Evolutionary conservation across 2,888 invertebrate genomes (phyloP), one percentile per base, ranked within the genome.

Genomic region (Papilio demoleus): DNA sequence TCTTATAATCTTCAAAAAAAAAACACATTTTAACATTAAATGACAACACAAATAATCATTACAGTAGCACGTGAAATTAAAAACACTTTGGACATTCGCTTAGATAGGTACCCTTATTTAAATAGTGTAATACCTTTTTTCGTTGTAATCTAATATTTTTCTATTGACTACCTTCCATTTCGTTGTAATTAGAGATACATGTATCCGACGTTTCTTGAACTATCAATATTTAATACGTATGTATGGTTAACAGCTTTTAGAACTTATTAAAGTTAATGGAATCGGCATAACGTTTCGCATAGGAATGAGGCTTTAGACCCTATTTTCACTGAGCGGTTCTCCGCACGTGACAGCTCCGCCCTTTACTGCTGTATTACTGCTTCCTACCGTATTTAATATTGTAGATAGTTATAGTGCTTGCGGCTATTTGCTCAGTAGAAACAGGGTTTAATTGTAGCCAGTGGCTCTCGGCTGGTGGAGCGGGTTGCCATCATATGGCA

Each of bases 201-300:
- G 40, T 12, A 31, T 63, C 11, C 1, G 34, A 67, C 34, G 58
- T 56, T 58, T 63, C 63, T 56, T 14, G 60, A 68, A 68, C 68
- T 42, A 63, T 68, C 47, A 68, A 68, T 59, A 59, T 65, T 65
- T 59, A 59, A 47, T 65, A 59, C 27, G 38, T 34, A 53, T 60
- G 64, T 50, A 60, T 42, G 50, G 50, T 68, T 50, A 65, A 68
- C 59, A 60, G 68, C 64, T 68, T 60, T 61, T 38, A 65, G 60
- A 68, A 68, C 65, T 65, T 68, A 68, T 68, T 53, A 68, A 68
- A 60, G 60, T 65, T 68, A 70, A 70, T 70, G 62, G 65, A 70
- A 65, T 61, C 61, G 56, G 45, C 36, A 65, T 62, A 65, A 56
- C 58, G 53, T 70, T 62, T 11, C 65, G 69, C 65, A 70, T 65